These are phyloP conservation scores for Mimachlamys varia DNA, from an alignment of 2,888 invertebrate species.

Conservation along the genomic window DNA sequence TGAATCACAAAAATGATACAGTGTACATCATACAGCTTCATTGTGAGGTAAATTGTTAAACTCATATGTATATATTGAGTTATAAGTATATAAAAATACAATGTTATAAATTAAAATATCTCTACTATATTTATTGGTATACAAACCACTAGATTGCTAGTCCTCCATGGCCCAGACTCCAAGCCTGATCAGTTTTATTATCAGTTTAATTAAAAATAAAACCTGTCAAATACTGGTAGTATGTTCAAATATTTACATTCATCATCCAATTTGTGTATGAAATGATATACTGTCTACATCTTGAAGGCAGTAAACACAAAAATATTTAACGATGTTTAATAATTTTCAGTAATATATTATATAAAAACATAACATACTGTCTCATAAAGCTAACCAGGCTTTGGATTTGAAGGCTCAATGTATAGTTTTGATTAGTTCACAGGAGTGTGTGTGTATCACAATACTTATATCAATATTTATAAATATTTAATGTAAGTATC, in stretches of 20 bases:
- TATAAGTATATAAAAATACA: slow-evolving; percentile 3
- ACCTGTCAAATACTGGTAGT: not conserved
- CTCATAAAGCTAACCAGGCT: not conserved
- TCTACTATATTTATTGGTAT: not conserved
- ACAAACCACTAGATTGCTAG: slow-evolving; percentile 22
- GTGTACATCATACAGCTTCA: not conserved
- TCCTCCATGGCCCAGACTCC: not conserved
- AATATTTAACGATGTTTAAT: not conserved
- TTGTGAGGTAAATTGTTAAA: not conserved
- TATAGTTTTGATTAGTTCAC: not conserved
- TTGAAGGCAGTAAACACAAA: not conserved
- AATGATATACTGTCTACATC: too few relatives aligned
- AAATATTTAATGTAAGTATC: not conserved
- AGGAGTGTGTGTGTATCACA: not conserved
- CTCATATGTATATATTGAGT: not conserved
- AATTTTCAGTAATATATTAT: not conserved
- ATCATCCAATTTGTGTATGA: not conserved
- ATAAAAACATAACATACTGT: not conserved
- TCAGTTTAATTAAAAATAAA: not conserved
- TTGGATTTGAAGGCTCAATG: not conserved
- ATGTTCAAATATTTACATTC: not conserved
- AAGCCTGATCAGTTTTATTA: not conserved
- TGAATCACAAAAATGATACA: not conserved
- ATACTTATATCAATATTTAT: not conserved
- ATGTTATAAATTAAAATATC: not conserved